Percentiles rank a stretch among this genome's conserved stretches.
These are phyloP conservation scores for Pheucticus melanocephalus DNA, from an alignment of 2,113 vertebrate genomes.

Conservation along the genomic window DNA sequence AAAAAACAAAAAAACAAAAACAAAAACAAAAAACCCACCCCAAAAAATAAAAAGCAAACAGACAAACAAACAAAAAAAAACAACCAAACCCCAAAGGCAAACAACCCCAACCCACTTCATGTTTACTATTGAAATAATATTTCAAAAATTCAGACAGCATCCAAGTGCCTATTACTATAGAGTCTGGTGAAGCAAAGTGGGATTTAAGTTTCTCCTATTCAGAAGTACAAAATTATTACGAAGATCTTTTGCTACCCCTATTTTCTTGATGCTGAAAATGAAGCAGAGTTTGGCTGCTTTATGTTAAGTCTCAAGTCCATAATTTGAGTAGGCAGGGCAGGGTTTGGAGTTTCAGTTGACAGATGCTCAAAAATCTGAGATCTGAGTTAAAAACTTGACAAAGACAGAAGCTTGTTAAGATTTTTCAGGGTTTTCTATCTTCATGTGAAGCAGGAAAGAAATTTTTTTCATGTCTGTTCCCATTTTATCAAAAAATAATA, in stretches of 20 bases:
- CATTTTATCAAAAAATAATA: background rate
- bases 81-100: background rate
- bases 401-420: background rate
- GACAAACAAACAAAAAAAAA: no score
- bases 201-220: background rate
- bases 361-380: background rate
- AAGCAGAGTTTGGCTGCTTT: background rate
- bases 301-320: background rate
- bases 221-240: background rate
- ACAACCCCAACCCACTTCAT: accelerated
- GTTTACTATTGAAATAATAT: background rate
- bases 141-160: background rate
- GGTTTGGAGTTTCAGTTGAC: background rate
- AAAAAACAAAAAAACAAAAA: background rate
- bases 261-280: background rate
- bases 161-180: background rate
- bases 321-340: background rate
- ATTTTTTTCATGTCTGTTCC: background rate
- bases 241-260: background rate
- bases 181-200: background rate
- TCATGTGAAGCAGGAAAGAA: background rate
- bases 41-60: background rate
- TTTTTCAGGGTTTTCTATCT: background rate
- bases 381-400: background rate
- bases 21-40: no score